Evolutionary conservation across 2,113 vertebrate genomes (phyloP), one percentile per base, ranked within the genome.

Genomic region (Sylvietta virens): DNA sequence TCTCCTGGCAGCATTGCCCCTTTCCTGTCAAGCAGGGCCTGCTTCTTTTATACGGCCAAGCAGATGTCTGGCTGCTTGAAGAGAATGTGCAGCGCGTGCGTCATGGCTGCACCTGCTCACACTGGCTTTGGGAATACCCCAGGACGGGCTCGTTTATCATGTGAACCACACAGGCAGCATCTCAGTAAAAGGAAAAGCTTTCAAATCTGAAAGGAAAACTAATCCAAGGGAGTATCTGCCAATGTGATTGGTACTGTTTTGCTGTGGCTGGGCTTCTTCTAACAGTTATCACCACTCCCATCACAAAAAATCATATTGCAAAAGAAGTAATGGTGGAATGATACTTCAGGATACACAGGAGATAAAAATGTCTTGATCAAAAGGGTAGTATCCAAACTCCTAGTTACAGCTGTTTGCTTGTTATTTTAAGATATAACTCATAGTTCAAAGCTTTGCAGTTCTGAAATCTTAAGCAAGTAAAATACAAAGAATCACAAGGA

Each of bases 71-170:
- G n/a, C 80, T 74, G 71, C 93, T 67, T 3, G 6, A 77, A 58
- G 72, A 93, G 88, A 92, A 95, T 93, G 81, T 93, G 88, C 51
- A 65, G 61, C 0, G 15, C 0, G 2, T 81, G 74, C 73, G 81
- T 95, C 84, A 91, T 21, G 64, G 65, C 67, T 90, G 93, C 95
- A 95, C 94, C 92, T 93, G 93, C 91, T 96, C 64, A 84, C 7
- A 26, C 86, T 90, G 84, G 79, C 89, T 86, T 93, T 94, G 89
- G 82, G 81, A 87, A 91, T 56, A 94, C 56, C 84, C 94, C 72
- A 88, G 37, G 57, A 60, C 58, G 48, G 78, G 40, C 28, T 90
- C 33, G 4, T 88, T 57, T 69, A 42, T 39, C 31, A 69, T 33
- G 81, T 47, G 72, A 92, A 82, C 65, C 62, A 47, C 44, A 67